Conservation (phyloP, 2,797 vertebrate species). For the Apogon talboti region DNA sequence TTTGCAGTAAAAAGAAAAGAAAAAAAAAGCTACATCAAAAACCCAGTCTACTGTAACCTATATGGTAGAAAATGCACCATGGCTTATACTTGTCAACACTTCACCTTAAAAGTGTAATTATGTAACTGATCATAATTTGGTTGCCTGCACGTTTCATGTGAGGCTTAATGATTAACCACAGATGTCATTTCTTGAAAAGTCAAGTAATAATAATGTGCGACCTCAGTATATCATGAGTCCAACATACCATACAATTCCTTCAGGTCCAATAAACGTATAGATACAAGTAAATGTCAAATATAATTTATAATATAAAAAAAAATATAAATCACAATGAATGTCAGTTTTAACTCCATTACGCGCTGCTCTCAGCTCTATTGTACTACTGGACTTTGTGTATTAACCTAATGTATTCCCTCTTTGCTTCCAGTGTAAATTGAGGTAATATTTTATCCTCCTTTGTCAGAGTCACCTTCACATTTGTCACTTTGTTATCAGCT, state of each 20-base stretch:
- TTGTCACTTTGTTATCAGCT: constrained; percentile 76
- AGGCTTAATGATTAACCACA: no score
- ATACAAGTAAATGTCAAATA: no score
- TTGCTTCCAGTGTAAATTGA: not conserved
- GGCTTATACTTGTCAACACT: not conserved
- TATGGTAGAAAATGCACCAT: not conserved
- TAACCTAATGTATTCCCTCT: not conserved
- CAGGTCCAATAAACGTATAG: no score
- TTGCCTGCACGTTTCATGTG: not conserved
- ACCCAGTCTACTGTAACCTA: not conserved
- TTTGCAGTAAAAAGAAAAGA: not conserved
- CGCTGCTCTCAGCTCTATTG: not conserved
- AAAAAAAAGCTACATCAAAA: constrained; percentile 1
- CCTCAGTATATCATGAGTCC: no score
- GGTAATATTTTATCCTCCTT: not conserved
- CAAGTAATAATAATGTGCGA: not conserved
- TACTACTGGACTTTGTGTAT: not conserved
- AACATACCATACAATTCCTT: no score
- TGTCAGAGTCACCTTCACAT: not conserved
- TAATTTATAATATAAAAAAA: no score
- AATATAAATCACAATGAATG: no score
- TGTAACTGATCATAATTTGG: not conserved
- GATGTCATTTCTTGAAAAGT: no score
- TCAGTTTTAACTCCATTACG: not conserved
- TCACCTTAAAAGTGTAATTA: not conserved